These are phyloP conservation scores for Helarctos malayanus DNA, from an alignment of 2,797 vertebrate species.

Conservation along the genomic window DNA sequence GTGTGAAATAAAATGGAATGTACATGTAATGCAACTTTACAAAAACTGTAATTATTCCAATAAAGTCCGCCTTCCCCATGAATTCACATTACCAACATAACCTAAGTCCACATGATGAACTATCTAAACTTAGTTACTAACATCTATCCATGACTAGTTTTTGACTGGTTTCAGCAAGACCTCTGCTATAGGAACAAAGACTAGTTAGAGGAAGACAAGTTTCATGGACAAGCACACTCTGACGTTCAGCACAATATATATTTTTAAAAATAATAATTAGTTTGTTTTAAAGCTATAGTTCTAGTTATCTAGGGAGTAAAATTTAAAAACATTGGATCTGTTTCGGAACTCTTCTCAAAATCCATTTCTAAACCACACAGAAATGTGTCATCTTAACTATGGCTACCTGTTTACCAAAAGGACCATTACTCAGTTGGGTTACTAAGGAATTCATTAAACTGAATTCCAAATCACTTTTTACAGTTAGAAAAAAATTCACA, in stretches of 20 bases:
- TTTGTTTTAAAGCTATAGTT: background rate
- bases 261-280: background rate
- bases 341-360: background rate
- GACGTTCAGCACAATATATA: background rate
- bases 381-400: background rate
- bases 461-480: background rate
- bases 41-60: no score
- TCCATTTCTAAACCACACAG: background rate
- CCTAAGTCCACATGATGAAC: background rate
- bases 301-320: background rate
- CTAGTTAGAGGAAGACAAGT: background rate
- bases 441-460: background rate
- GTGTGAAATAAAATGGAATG: background rate
- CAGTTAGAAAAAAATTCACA: background rate
- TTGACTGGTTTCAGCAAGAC: no score
- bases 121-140: no score
- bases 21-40: background rate
- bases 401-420: background rate
- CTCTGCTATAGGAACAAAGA: background rate
- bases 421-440: background rate
- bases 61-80: no score
- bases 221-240: background rate
- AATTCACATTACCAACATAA: background rate
- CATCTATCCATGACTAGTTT: background rate
- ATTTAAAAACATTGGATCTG: background rate